Conservation (phyloP, 2,888 invertebrate species). For the Xylota sylvarum region DNA sequence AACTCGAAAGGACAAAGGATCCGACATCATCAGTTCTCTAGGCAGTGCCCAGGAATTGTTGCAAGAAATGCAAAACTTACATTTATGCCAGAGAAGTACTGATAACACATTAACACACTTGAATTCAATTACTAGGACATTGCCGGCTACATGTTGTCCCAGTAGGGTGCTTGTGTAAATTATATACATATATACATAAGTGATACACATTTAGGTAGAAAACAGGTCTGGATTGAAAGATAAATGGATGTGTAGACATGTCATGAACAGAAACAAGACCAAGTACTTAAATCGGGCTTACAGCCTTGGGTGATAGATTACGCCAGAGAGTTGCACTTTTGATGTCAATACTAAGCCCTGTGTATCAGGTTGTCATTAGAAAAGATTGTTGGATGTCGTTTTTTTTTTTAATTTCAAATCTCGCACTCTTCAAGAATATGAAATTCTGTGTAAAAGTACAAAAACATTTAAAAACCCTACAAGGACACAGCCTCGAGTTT, state of each 20-base stretch:
- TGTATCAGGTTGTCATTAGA: no score
- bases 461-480: no score
- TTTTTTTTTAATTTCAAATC: no score
- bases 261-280: neutral
- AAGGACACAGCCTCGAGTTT: no score
- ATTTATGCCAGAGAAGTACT: conserved; percentile 41
- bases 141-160: conserved; percentile 38
- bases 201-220: neutral
- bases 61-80: conserved; percentile 43
- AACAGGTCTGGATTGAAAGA: neutral
- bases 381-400: no score
- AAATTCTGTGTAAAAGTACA: no score
- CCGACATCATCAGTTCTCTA: conserved; percentile 32
- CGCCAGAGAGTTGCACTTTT: neutral
- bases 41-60: conserved; percentile 33
- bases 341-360: neutral
- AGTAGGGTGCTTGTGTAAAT: neutral
- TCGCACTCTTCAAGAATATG: no score
- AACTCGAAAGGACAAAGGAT: conserved; percentile 50
- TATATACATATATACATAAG: no score
- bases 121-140: conserved; percentile 67
- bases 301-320: neutral
- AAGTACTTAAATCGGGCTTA: neutral
- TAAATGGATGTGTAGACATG: neutral
- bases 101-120: conserved; percentile 51